Evolutionary conservation across 2,797 vertebrate genomes (phyloP), one percentile per base, ranked within the genome.

Genomic region (Tinamus major): DNA sequence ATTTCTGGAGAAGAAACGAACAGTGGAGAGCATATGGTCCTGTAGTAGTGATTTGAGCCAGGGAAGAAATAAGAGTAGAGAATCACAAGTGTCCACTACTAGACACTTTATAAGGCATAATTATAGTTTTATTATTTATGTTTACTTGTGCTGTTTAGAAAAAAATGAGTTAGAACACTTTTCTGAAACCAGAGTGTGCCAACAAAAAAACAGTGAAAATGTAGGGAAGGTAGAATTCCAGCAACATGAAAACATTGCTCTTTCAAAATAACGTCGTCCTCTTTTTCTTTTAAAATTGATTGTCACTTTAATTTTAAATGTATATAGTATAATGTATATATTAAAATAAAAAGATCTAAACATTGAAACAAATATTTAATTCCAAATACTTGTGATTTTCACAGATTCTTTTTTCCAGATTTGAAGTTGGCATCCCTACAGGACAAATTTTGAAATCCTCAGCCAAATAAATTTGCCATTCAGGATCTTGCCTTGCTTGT

Each of bases 131-230:
- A 31, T 92, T 91, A 80, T 59, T 87, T 89, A 1, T 71, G 14
- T 92, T 93, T 89, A 62, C 82, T 62, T 41, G 21, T 79, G 19
- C 87, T 74, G n/a, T 76, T 93, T 88, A 74, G 89, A 58, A 89
- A 91, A 94, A 58, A 35, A 46, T 74, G 10, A 61, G 0, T 2
- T 78, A 62, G 83, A 84, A 13, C 2, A 24, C 85, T 44, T 70
- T 85, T 62, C 59, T 76, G 33, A 76, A 81, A 84, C 56, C 21
- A 42, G 27, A 58, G 13, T 70, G 11, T 74, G 61, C 55, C 10
- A 56, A 56, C 10, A 55, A 55, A 31, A 31, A 55, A 55, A 17
- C 29, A 84, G 79, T 72, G 53, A 29, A 80, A 48, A 89, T 70
- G 18, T 37, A 88, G 24, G 29, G 53, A 72, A 87, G 21, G 53